Base-by-base conservation (phyloP, 30 jellyfish, hydroid and myxozoan genomes). In the Aurelia sp. region DNA sequence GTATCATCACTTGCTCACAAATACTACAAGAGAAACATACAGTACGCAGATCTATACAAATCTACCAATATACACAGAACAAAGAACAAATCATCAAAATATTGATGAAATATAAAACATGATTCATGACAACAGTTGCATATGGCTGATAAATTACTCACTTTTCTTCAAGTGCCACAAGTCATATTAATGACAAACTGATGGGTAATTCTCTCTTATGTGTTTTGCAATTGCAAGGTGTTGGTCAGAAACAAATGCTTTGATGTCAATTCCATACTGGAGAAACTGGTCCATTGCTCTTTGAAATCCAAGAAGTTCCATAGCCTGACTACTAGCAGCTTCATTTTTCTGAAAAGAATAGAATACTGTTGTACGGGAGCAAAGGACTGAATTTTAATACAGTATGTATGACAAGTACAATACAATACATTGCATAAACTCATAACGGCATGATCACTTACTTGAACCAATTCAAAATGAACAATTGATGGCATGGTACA, bases 141-240 rank as follows among this genome's bases (percentile, higher is more conserved):
- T 51, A 58, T 71, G 52, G 50, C 44, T 66, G 77, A 20, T 22
- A 20, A 59, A 4, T 66, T 66, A 60, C 86, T 64, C 52, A 82
- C 92, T 62, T 71, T 82, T 82, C 81, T 69, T 82, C 61, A 82
- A 22, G 44, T 82, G 92, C 92, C 92, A 82, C 78, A 82, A 57
- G 74, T 82, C 92, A 82, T 48, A 82, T 13, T 50, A 70, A 62
- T 82, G 92, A 17, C 58, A 6, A n/a, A 69, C 61, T n/a, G 35
- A 16, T 51, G 75, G 23, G 19, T 62, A 68, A 5, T 82, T 16
- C 78, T 82, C 78, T 18, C 86, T 57, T 67, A 82, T 69, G 63
- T 69, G 78, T 37, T 69, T 82, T 15, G 86, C 79, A 27, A 69
- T 69, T 16, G 66, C 12, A 18, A 18, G n/a, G 37, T 51, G 90